phyloP scores from a whole-genome alignment of 2,113 vertebrate species.

The Okapia johnstoni region DNA sequence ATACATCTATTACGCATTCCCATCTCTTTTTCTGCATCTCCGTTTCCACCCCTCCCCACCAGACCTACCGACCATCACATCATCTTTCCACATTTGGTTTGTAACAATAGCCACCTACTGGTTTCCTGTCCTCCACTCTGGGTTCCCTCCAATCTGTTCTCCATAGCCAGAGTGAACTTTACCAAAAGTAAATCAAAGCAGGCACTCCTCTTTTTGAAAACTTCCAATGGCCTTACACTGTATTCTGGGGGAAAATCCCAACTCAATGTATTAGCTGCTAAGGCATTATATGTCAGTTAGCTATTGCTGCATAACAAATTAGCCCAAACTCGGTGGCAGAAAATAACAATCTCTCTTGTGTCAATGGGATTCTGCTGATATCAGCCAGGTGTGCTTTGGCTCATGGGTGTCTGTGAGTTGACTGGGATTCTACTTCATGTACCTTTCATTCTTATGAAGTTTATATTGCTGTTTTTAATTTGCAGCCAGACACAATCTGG shows the following conservation, averaged over 20 bases:
- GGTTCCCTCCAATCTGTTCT: neutral
- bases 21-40: neutral
- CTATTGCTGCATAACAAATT: neutral
- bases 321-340: neutral
- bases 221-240: neutral
- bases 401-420: neutral
- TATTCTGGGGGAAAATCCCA: neutral
- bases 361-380: neutral
- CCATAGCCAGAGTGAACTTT: neutral
- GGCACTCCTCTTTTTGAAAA: neutral
- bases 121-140: neutral
- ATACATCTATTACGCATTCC: neutral
- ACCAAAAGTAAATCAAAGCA: neutral
- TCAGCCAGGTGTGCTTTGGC: rapidly evolving
- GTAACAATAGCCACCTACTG: neutral
- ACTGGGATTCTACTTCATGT: neutral
- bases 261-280: neutral
- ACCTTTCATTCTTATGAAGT: neutral
- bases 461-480: neutral
- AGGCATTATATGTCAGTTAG: neutral
- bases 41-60: neutral
- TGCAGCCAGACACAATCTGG: neutral
- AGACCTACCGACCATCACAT: neutral
- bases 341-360: neutral
- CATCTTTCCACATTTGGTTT: neutral